Conservation (phyloP, 2,113 vertebrate species). For the Amphilophus citrinellus region DNA sequence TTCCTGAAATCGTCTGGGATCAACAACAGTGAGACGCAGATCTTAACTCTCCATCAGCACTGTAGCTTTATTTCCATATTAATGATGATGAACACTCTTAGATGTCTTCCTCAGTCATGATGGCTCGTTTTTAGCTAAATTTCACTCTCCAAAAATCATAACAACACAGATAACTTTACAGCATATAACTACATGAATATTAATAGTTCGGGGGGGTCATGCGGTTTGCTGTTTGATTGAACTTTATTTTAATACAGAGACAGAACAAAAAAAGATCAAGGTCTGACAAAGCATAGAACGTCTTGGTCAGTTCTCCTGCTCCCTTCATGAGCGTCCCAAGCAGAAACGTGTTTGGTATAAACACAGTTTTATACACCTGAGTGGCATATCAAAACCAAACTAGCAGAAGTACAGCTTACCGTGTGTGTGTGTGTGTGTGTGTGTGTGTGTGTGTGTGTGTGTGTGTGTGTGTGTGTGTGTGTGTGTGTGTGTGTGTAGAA, state of each 20-base stretch:
- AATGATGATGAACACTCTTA: not conserved
- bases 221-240: too few relatives aligned
- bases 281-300: not conserved
- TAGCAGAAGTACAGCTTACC: not conserved
- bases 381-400: not conserved
- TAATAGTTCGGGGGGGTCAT: not conserved
- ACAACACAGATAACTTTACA: not conserved
- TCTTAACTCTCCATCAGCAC: too few relatives aligned
- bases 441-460: too few relatives aligned
- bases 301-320: not conserved
- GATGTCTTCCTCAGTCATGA: not conserved
- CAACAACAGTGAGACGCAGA: too few relatives aligned
- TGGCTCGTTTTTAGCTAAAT: not conserved
- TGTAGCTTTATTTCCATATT: not conserved
- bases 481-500: too few relatives aligned
- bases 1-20: too few relatives aligned
- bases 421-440: too few relatives aligned
- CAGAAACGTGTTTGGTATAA: not conserved
- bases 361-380: not conserved
- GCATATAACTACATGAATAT: not conserved
- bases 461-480: too few relatives aligned
- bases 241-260: too few relatives aligned
- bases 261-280: too few relatives aligned
- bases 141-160: not conserved
- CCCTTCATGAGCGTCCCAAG: not conserved